Conservation (phyloP, 2,888 invertebrate genomes). For the Tetramorium bicarinatum region DNA sequence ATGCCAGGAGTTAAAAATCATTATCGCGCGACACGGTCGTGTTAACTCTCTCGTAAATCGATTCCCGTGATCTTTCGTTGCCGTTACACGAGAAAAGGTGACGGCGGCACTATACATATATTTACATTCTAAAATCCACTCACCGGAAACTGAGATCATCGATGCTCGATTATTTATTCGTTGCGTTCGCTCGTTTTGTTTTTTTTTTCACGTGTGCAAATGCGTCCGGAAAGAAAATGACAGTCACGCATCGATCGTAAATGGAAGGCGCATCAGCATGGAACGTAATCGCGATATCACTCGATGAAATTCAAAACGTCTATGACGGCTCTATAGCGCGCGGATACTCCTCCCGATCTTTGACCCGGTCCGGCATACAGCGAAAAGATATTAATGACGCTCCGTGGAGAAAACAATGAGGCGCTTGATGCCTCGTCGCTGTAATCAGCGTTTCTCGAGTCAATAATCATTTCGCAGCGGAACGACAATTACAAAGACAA, state of each 20-base stretch:
- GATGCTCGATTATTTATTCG: constrained; percentile 7
- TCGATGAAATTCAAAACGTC: constrained; percentile 43
- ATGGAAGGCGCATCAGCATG: background rate
- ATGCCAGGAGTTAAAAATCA: constrained; percentile 20
- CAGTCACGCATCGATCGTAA: constrained; percentile 13
- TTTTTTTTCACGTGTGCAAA: background rate
- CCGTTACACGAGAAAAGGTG: background rate
- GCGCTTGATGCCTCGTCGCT: constrained; percentile 66
- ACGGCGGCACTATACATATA: background rate
- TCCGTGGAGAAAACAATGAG: constrained; percentile 65
- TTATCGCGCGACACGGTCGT: background rate
- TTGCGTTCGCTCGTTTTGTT: background rate
- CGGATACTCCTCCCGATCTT: constrained; percentile 53
- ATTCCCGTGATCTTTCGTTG: background rate
- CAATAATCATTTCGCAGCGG: constrained; percentile 78
- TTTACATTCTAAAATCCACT: background rate
- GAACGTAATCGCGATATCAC: constrained; percentile 10
- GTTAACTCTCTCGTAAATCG: constrained; percentile 15
- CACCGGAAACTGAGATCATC: constrained; percentile 10
- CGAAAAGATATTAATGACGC: constrained; percentile 70
- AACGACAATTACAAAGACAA: constrained; percentile 81
- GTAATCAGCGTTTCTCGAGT: constrained; percentile 77
- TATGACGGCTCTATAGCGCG: background rate
- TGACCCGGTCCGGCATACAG: constrained; percentile 62
- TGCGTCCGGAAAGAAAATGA: constrained; percentile 26